Evolutionary conservation across 2,113 vertebrate genomes (phyloP).

Genomic region (Scomber colias): DNA sequence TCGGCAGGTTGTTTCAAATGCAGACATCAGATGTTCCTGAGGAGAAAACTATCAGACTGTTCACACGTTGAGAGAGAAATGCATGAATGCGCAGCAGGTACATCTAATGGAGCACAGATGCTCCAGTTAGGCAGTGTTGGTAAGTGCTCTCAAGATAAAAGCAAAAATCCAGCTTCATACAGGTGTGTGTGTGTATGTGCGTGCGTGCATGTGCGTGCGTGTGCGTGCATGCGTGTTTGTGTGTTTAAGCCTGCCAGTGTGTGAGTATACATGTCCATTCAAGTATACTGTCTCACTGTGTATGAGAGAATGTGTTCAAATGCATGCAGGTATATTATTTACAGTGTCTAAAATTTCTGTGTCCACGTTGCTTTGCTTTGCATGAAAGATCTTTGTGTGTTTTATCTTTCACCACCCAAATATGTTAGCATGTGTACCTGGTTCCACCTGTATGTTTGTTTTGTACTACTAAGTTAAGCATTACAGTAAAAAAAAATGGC

Average conservation of each 20-base stretch:
- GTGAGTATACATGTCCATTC: not conserved
- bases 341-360: not conserved
- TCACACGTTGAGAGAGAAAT: constrained; percentile 19
- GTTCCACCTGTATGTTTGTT: no score
- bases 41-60: constrained; percentile 3
- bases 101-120: constrained; percentile 21
- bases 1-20: not conserved
- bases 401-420: no score
- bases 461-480: no score
- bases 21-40: not conserved
- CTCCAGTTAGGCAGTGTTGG: constrained; percentile 19
- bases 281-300: not conserved
- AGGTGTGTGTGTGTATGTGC: not conserved
- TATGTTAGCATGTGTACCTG: no score
- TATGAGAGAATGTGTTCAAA: not conserved
- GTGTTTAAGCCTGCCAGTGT: no score
- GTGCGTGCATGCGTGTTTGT: no score
- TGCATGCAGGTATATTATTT: not conserved
- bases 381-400: no score
- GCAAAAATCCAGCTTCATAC: not conserved
- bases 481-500: no score
- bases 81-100: constrained; percentile 15
- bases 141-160: not conserved
- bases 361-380: no score
- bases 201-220: not conserved